These are phyloP conservation scores for Adelges cooleyi DNA, from an alignment of 1,140 invertebrate genomes.

Conservation along the genomic window DNA sequence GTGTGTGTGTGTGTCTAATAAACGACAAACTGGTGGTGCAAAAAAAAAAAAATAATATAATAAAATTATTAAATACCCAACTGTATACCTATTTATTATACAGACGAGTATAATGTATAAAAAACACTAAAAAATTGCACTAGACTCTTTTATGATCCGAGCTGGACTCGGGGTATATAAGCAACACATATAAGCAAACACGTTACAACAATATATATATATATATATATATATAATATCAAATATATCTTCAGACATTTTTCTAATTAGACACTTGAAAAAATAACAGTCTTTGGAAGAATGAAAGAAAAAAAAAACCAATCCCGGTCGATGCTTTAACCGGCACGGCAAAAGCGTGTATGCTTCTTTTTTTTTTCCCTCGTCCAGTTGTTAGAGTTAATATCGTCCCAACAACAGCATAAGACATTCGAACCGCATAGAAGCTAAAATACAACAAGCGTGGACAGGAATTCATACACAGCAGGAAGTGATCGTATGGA, in stretches of 20 bases:
- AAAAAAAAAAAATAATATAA: constrained; percentile 19
- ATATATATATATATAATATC: background rate
- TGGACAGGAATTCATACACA: too few relatives aligned
- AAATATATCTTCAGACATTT: constrained; percentile 18
- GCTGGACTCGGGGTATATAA: background rate
- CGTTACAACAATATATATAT: background rate
- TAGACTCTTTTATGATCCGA: constrained; percentile 15
- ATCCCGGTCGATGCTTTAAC: background rate
- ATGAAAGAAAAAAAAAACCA: too few relatives aligned
- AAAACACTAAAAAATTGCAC: too few relatives aligned
- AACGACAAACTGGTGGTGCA: constrained; percentile 27
- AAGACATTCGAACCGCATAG: too few relatives aligned
- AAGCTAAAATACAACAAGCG: too few relatives aligned
- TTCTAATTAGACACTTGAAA: constrained; percentile 25
- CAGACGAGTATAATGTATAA: too few relatives aligned
- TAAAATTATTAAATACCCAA: background rate
- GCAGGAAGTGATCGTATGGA: too few relatives aligned
- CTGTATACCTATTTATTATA: too few relatives aligned
- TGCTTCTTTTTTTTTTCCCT: background rate
- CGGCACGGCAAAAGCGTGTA: background rate
- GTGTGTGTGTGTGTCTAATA: constrained; percentile 23
- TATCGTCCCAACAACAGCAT: too few relatives aligned
- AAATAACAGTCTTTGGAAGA: constrained; percentile 13
- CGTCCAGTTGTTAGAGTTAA: too few relatives aligned
- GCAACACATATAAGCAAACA: background rate